Conservation (phyloP, 1,140 invertebrate species). For the Prorops nasuta region DNA sequence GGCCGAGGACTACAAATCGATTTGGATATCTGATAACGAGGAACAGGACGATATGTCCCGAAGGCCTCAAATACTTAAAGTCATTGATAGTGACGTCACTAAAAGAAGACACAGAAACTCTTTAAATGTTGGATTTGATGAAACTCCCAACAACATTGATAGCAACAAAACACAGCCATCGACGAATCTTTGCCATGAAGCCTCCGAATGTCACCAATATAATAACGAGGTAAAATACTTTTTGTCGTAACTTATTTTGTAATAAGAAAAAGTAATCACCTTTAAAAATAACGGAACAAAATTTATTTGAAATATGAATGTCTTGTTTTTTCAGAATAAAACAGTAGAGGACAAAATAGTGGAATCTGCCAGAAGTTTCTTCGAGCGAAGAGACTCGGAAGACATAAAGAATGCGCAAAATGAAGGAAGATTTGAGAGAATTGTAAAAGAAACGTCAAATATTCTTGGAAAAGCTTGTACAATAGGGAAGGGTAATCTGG, state of each 20-base stretch:
- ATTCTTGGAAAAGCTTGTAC: constrained; percentile 52
- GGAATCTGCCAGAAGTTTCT: constrained; percentile 43
- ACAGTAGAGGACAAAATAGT: too few species aligned
- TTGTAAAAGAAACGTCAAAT: constrained; percentile 57
- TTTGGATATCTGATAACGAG: constrained; percentile 47
- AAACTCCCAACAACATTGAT: too few species aligned
- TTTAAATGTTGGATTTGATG: too few species aligned
- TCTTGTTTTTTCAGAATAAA: too few species aligned
- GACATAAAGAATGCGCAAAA: constrained; percentile 53
- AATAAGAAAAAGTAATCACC: too few species aligned
- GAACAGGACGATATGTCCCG: constrained; percentile 49
- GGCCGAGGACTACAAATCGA: constrained; percentile 41
- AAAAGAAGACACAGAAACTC: constrained; percentile 15
- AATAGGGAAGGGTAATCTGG: constrained; percentile 52
- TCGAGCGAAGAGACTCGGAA: constrained; percentile 43
- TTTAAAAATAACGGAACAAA: too few species aligned
- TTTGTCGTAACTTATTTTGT: too few species aligned
- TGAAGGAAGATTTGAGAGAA: constrained; percentile 61
- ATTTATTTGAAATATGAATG: too few species aligned
- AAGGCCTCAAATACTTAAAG: constrained; percentile 49
- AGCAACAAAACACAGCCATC: too few species aligned
- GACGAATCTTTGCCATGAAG: too few species aligned
- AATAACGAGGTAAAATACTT: too few species aligned
- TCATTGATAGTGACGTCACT: constrained; percentile 51
- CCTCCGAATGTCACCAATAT: too few species aligned